Percentiles rank a stretch among this genome's conserved stretches.
phyloP scores from a whole-genome alignment of 2,113 vertebrate species.

The Corapipo altera region DNA sequence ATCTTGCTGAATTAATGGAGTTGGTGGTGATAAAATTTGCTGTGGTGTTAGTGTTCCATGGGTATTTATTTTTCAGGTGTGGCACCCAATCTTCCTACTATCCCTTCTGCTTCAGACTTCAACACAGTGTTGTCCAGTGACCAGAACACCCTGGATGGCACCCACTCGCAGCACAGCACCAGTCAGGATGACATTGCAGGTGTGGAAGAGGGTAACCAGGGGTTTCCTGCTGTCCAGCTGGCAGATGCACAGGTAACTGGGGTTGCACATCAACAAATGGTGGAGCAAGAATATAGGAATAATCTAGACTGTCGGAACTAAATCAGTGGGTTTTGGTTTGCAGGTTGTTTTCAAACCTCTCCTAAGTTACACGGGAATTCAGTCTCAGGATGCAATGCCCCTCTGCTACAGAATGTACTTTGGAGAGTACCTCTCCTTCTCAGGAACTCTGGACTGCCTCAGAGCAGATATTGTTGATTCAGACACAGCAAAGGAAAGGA shows the following conservation, averaged over 20 bases:
- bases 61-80: conserved; percentile 76
- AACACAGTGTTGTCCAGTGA: conserved; percentile 95
- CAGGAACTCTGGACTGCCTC: conserved; percentile 93
- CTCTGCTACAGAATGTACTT: conserved; percentile 98
- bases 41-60: conserved; percentile 46
- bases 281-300: not conserved
- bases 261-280: not conserved
- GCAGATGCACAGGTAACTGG: conserved; percentile 92
- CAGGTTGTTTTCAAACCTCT: conserved; percentile 98
- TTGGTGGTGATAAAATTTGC: not conserved
- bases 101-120: conserved; percentile 96
- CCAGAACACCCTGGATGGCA: conserved; percentile 96
- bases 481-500: conserved; percentile 93
- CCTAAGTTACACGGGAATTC: conserved; percentile 91
- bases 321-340: not conserved
- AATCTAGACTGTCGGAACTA: not conserved
- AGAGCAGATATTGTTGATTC: conserved; percentile 97
- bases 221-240: conserved; percentile 93
- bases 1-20: not conserved
- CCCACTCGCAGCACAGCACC: conserved; percentile 93
- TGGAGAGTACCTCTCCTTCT: conserved; percentile 95
- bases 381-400: conserved; percentile 90
- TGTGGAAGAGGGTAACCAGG: conserved; percentile 90
- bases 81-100: conserved; percentile 90
- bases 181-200: conserved; percentile 94